A percentile compares a stretch with the other conserved stretches of the same genome.
Evolutionary conservation across 2,888 invertebrate species (phyloP).

Genomic region (Oscheius sp.): DNA sequence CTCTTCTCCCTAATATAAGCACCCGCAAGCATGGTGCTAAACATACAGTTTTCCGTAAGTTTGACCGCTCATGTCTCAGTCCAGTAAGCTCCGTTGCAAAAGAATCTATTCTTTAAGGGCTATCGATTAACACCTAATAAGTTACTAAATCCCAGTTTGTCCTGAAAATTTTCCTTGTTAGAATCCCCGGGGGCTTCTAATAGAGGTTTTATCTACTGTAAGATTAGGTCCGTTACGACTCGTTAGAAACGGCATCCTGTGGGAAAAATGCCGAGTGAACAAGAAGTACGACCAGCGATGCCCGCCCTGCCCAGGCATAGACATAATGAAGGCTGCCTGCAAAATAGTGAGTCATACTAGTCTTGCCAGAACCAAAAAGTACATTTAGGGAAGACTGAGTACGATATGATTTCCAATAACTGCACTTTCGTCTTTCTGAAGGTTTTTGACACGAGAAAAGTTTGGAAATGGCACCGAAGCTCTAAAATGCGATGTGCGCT

Average conservation of each 20-base stretch:
- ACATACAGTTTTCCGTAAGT: neutral
- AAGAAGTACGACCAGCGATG: neutral
- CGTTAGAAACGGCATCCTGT: neutral
- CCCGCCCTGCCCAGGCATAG: neutral
- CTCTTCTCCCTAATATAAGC: too few relatives aligned
- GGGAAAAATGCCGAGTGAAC: neutral
- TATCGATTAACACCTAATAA: too few relatives aligned
- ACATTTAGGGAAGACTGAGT: neutral
- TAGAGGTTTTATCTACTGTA: neutral
- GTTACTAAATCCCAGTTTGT: too few relatives aligned
- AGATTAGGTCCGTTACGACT: neutral
- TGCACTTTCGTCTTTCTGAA: neutral
- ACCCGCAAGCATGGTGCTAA: neutral
- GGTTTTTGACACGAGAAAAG: neutral
- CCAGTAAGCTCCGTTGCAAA: too few relatives aligned
- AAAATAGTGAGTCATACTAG: neutral
- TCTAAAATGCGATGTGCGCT: too few relatives aligned
- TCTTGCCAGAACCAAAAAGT: neutral
- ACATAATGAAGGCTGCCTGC: neutral
- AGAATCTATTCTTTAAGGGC: too few relatives aligned
- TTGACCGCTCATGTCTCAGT: too few relatives aligned
- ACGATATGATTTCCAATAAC: too few relatives aligned
- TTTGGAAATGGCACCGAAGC: too few relatives aligned
- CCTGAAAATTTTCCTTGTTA: too few relatives aligned
- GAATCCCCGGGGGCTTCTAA: neutral